These are phyloP conservation scores for Microctenopoma lineatum DNA, from an alignment of 2,797 vertebrate species.

Conservation along the genomic window DNA sequence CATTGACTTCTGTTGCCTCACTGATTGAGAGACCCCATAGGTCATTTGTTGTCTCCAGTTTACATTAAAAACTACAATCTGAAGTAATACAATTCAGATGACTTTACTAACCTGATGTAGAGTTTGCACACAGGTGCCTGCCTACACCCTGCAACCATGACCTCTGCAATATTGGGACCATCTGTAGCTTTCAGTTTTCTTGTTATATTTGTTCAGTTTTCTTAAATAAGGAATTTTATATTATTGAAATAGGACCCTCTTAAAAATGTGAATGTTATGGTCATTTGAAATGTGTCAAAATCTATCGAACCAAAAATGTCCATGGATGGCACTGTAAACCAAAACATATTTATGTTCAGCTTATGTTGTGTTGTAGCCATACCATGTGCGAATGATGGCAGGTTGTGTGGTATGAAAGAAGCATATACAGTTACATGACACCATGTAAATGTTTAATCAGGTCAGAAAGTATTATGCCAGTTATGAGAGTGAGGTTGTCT, in stretches of 20 bases:
- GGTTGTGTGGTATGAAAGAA: slow-evolving; percentile 24
- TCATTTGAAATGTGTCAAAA: slow-evolving; percentile 49
- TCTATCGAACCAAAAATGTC: slow-evolving; percentile 64
- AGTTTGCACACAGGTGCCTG: slow-evolving; percentile 42
- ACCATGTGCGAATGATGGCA: slow-evolving; percentile 34
- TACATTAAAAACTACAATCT: slow-evolving; percentile 26
- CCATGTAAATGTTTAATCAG: slow-evolving; percentile 40
- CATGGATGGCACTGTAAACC: slow-evolving; percentile 57
- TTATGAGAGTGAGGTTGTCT: slow-evolving; percentile 10
- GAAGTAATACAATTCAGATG: slow-evolving; percentile 35
- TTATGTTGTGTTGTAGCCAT: slow-evolving; percentile 47
- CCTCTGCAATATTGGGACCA: slow-evolving; percentile 78
- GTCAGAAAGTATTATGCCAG: slow-evolving; percentile 21
- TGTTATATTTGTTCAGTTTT: slow-evolving; percentile 14
- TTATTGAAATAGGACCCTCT: slow-evolving; percentile 20
- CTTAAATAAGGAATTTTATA: slow-evolving; percentile 37
- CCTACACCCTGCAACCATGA: slow-evolving; percentile 60
- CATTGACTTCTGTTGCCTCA: slow-evolving; percentile 19
- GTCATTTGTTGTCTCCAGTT: slow-evolving; percentile 18
- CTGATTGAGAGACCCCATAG: slow-evolving; percentile 16
- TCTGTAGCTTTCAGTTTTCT: slow-evolving; percentile 48
- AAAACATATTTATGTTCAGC: slow-evolving; percentile 56
- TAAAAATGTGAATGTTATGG: slow-evolving; percentile 68
- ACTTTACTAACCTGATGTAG: slow-evolving; percentile 48
- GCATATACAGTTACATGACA: slow-evolving; percentile 6